phyloP scores from a whole-genome alignment of 1,140 invertebrate genomes.

The Lethrus apterus region DNA sequence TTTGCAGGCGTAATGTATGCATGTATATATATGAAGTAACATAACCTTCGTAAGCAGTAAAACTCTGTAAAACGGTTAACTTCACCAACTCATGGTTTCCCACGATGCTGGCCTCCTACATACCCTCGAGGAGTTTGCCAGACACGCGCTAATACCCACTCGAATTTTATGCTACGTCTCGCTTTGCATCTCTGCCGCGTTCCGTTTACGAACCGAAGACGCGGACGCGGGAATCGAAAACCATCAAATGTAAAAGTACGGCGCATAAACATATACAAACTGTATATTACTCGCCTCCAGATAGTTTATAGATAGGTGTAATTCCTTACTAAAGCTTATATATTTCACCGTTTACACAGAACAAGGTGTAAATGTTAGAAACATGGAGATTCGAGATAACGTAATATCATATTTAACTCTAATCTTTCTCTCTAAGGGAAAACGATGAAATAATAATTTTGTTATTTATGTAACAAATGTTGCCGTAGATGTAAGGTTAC shows the following conservation, averaged over 20 bases:
- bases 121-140: conserved; percentile 26
- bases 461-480: conserved; percentile 3
- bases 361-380: conserved; percentile 22
- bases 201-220: not conserved
- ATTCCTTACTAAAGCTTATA: conserved; percentile 16
- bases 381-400: conserved; percentile 19
- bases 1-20: too few relatives aligned
- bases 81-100: conserved; percentile 17
- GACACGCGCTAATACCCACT: conserved; percentile 22
- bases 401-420: conserved; percentile 14
- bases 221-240: not conserved
- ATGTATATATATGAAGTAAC: not conserved
- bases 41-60: conserved; percentile 2
- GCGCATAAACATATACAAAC: conserved; percentile 1
- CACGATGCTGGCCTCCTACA: conserved; percentile 26
- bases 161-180: conserved; percentile 7
- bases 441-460: not conserved
- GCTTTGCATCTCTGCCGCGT: not conserved
- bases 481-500: not conserved
- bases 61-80: conserved; percentile 15
- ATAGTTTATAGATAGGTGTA: conserved; percentile 22
- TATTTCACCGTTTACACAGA: conserved; percentile 19
- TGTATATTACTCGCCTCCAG: conserved; percentile 13
- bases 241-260: not conserved
- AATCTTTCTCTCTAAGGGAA: not conserved